Conservation (phyloP, 2,113 vertebrate genomes). For the Solenodon paradoxus region DNA sequence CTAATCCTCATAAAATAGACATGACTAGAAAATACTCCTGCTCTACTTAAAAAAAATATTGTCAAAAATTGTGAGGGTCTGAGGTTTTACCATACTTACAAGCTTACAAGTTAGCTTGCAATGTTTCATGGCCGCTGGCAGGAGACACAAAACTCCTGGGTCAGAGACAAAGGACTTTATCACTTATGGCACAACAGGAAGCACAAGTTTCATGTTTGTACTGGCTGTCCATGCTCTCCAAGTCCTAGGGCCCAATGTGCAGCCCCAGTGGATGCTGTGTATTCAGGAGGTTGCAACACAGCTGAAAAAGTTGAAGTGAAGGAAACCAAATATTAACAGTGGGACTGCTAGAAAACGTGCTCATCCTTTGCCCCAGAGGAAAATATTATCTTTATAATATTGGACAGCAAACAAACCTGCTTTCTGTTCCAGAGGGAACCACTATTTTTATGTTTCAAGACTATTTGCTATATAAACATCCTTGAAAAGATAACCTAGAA, state of each 20-base stretch:
- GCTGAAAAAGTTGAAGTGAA: neutral
- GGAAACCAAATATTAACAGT: neutral
- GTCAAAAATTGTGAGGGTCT: neutral
- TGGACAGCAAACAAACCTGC: slow-evolving; percentile 11
- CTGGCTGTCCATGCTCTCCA: neutral
- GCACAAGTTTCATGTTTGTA: neutral
- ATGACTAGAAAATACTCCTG: neutral
- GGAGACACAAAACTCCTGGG: neutral
- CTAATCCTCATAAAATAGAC: neutral
- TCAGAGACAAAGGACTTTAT: neutral
- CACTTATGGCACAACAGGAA: neutral
- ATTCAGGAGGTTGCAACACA: neutral
- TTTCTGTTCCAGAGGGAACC: neutral
- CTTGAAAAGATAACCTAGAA: neutral
- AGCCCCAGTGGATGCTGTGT: neutral
- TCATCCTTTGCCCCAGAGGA: neutral
- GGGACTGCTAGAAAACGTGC: neutral
- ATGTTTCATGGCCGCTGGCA: neutral
- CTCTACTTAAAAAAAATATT: neutral
- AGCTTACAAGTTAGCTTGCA: neutral
- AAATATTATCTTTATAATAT: neutral
- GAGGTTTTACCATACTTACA: neutral
- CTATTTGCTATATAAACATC: neutral
- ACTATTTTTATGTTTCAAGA: neutral
- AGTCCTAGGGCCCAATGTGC: neutral